phyloP scores from a whole-genome alignment of 2,113 vertebrate genomes.

The Pantherophis guttatus region DNA sequence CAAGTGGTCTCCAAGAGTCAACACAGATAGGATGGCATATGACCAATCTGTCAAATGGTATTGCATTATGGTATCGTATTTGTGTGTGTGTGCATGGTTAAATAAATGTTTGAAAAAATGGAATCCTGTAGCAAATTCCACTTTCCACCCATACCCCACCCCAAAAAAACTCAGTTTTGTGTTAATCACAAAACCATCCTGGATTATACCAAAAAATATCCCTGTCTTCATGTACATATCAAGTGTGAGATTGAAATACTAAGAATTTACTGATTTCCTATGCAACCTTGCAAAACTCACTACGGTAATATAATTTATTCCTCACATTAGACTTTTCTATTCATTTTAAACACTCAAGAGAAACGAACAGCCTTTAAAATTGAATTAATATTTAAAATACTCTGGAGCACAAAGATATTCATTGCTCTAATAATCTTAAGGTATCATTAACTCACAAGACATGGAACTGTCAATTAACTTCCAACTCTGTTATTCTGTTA shows the following conservation, averaged over 20 bases:
- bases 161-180: neutral
- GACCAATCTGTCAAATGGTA: neutral
- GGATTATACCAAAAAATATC: neutral
- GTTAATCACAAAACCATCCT: neutral
- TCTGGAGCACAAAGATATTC: constrained; percentile 16
- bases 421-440: constrained; percentile 28
- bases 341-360: constrained; percentile 29
- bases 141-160: too few relatives aligned
- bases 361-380: constrained; percentile 22
- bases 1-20: neutral
- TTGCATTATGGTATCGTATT: neutral
- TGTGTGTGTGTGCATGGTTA: neutral
- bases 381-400: constrained; percentile 47
- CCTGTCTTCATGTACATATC: neutral
- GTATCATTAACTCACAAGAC: constrained; percentile 30
- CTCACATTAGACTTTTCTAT: constrained; percentile 29
- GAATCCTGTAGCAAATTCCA: neutral
- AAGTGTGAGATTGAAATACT: neutral
- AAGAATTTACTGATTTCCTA: neutral
- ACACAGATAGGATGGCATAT: neutral
- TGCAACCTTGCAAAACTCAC: neutral
- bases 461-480: constrained; percentile 36
- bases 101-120: neutral
- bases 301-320: neutral
- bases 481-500: neutral